Conservation (phyloP, 2,797 vertebrate species). For the Alosa sapidissima region DNA sequence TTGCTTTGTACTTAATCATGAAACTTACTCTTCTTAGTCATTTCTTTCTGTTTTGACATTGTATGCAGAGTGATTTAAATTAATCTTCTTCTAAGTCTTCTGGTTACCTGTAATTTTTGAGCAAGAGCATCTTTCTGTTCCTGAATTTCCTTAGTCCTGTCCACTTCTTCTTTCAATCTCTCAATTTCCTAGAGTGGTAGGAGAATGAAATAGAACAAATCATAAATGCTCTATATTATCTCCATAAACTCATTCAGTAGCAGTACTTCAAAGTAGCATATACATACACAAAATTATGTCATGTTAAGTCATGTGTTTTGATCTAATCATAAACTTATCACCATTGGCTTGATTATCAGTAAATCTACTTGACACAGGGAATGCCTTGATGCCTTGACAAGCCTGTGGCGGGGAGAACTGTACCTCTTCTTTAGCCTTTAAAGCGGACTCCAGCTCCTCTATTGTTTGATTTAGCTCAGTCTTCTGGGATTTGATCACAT, state of each 20-base stretch:
- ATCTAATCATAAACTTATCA: not conserved
- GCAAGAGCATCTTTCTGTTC: conserved; percentile 91
- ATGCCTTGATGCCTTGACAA: not conserved
- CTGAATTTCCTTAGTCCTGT: conserved; percentile 92
- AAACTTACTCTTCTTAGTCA: too few relatives aligned
- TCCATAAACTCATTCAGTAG: not conserved
- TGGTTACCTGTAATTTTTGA: conserved; percentile 89
- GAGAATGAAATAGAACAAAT: not conserved
- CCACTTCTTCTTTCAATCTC: conserved; percentile 91
- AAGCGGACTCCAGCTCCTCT: conserved; percentile 88
- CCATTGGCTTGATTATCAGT: not conserved
- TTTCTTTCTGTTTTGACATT: not conserved
- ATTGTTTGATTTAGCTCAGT: conserved; percentile 97
- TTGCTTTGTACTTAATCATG: not conserved
- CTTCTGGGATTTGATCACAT: conserved; percentile 95
- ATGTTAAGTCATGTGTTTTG: not conserved
- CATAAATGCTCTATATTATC: not conserved
- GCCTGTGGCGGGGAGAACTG: not conserved
- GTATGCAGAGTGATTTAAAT: not conserved
- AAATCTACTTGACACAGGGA: not conserved
- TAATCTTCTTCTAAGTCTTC: not conserved
- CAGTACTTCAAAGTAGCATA: not conserved
- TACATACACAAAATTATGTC: not conserved
- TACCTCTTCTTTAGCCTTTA: conserved; percentile 95
- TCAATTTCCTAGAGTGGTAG: conserved; percentile 88